Conservation (phyloP, 1,140 invertebrate species). For the Pristionchus pacificus region DNA sequence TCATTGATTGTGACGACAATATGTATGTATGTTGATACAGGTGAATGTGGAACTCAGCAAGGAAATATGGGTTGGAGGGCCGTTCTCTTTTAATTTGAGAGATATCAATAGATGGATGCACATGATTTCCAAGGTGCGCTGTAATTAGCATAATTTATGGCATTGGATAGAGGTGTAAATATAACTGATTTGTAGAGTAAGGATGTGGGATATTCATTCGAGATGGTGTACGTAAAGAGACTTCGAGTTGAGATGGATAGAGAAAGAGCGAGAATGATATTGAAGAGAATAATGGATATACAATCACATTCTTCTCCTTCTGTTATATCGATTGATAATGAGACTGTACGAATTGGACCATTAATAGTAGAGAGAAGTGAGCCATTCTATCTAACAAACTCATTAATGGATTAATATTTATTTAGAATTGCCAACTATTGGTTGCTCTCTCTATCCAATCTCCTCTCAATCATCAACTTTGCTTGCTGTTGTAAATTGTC, state of each 20-base stretch:
- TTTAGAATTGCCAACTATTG: too few species aligned
- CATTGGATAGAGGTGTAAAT: too few species aligned
- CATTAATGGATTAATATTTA: too few species aligned
- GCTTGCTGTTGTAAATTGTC: slow-evolving; percentile 74
- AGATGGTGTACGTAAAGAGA: slow-evolving; percentile 69
- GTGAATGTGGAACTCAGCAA: slow-evolving; percentile 67
- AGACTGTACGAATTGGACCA: slow-evolving; percentile 9
- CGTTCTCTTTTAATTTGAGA: slow-evolving; percentile 94
- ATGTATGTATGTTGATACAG: background rate
- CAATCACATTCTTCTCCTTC: background rate
- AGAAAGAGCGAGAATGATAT: background rate
- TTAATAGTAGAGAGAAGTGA: background rate
- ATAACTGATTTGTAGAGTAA: slow-evolving; percentile 5
- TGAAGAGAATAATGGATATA: background rate
- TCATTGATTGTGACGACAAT: background rate
- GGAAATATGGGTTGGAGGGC: slow-evolving; percentile 69
- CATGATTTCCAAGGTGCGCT: too few species aligned
- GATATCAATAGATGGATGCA: slow-evolving; percentile 84
- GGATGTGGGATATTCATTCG: slow-evolving; percentile 59
- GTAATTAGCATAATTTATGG: too few species aligned
- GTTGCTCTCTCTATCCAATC: slow-evolving; percentile 61
- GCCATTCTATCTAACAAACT: background rate
- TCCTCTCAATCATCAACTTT: slow-evolving; percentile 68
- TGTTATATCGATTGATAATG: background rate
- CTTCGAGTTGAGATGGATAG: background rate